These are phyloP conservation scores for Acholoe squamosa DNA, from an alignment of 2,888 invertebrate species.

Conservation along the genomic window DNA sequence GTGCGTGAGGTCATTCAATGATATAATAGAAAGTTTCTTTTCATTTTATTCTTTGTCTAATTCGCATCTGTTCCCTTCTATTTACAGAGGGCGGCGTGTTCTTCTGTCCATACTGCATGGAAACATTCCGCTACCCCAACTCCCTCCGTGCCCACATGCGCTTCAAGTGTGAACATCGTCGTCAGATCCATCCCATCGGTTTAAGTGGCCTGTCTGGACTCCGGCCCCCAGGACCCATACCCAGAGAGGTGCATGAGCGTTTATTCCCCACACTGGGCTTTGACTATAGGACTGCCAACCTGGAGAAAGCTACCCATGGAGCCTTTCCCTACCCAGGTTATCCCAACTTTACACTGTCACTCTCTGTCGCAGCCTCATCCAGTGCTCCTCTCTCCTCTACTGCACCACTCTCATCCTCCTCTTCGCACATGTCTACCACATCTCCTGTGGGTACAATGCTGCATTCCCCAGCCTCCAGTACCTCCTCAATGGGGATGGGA, in stretches of 20 bases:
- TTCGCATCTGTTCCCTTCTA: constrained; percentile 28
- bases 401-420: constrained; percentile 11
- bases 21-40: too few species aligned
- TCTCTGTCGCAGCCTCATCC: not conserved
- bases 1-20: too few species aligned
- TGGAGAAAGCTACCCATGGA: constrained; percentile 21
- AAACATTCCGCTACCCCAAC: constrained; percentile 78
- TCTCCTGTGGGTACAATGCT: not conserved
- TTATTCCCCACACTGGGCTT: constrained; percentile 44
- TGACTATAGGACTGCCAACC: constrained; percentile 26
- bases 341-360: constrained; percentile 37
- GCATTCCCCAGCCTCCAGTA: constrained; percentile 62
- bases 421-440: not conserved
- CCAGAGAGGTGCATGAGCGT: constrained; percentile 35
- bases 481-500: not conserved
- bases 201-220: not conserved
- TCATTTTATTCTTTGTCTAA: too few species aligned
- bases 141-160: constrained; percentile 79
- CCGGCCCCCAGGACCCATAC: constrained; percentile 49
- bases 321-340: constrained; percentile 57
- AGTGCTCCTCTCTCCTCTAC: not conserved
- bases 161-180: constrained; percentile 75
- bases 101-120: constrained; percentile 75
- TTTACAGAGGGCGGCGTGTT: constrained; percentile 64
- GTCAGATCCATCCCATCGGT: constrained; percentile 50